Percentiles rank a stretch among this genome's conserved stretches.
These are phyloP conservation scores for Eupeodes latifasciatus DNA, from an alignment of 2,888 invertebrate species.

Conservation along the genomic window DNA sequence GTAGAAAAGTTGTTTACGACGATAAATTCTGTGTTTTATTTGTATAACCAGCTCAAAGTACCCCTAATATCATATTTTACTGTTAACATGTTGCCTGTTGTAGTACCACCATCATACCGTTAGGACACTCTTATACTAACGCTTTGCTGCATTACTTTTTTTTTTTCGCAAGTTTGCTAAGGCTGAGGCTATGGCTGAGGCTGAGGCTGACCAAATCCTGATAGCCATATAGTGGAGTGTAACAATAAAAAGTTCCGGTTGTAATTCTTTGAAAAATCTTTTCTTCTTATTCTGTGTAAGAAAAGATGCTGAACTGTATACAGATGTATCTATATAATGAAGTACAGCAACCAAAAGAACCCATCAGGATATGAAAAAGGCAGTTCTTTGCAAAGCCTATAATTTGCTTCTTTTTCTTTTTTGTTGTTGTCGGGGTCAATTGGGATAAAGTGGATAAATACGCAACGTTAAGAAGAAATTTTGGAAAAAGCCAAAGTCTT, in stretches of 20 bases:
- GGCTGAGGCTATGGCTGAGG: neutral
- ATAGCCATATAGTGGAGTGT: constrained; percentile 33
- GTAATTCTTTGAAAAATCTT: constrained; percentile 63
- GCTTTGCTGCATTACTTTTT: constrained; percentile 31
- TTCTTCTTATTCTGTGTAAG: neutral
- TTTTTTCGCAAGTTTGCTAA: no score
- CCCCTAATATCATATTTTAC: neutral
- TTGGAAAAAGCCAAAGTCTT: neutral
- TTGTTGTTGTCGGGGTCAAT: constrained; percentile 32
- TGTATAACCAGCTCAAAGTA: neutral
- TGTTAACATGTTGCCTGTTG: constrained; percentile 8
- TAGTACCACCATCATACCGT: neutral
- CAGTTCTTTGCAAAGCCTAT: neutral
- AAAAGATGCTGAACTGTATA: constrained; percentile 11
- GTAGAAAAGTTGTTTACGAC: no score
- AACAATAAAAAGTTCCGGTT: constrained; percentile 59
- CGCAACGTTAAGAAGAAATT: constrained; percentile 33
- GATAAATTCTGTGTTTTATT: constrained; percentile 1
- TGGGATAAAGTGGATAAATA: constrained; percentile 31
- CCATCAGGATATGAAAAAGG: neutral
- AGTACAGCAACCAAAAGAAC: neutral
- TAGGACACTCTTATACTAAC: constrained; percentile 24
- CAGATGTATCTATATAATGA: no score
- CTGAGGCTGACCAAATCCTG: constrained; percentile 45
- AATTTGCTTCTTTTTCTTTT: constrained; percentile 1